Evolutionary conservation across 1,140 invertebrate genomes (phyloP), one percentile per base, ranked within the genome.

Genomic region (Trachymyrmex septentrionalis): DNA sequence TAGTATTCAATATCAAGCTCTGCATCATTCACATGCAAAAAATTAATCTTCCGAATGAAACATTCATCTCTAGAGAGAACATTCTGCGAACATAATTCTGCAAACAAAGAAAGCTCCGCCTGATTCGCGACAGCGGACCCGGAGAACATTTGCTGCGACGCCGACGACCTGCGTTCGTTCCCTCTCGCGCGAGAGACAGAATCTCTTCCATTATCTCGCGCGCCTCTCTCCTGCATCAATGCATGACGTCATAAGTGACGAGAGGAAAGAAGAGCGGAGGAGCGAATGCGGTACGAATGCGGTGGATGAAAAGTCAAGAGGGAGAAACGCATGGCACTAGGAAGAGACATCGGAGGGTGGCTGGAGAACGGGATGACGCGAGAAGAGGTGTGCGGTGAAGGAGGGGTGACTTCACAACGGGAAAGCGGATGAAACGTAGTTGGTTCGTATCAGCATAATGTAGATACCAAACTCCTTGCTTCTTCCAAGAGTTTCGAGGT

Each of bases 401-500:
- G 73, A 19, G 16, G 59, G 57, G 81, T n/a, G 61, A 77, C 53
- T 66, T 78, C 80, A 73, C 72, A 86, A 77, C 50, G 57, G 86
- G 21, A 48, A 75, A 78, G 86, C 69, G 90, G 88, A 81, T 91
- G 59, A 85, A 91, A 90, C 89, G 90, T 91, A 90, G 91, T 92
- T 92, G 90, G 90, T 93, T 88, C 93, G 93, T 93, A 94, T 93
- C 93, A 94, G 93, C 92, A 93, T 94, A 94, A 93, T 94, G 93
- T 94, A 92, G 92, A 92, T 92, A 93, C 91, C 90, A 92, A 69
- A 92, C 90, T 93, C 92, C 86, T 93, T 92, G 92, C 91, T 87
- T 92, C 91, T 91, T 92, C 87, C 88, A 88, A 88, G 88, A 93
- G 89, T 89, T 90, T 90, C 89, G 88, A 90, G 88, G 81, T 87